phyloP scores from a whole-genome alignment of 53 echinoderm and acorn worm species.

The Temnopleurus reevesii region DNA sequence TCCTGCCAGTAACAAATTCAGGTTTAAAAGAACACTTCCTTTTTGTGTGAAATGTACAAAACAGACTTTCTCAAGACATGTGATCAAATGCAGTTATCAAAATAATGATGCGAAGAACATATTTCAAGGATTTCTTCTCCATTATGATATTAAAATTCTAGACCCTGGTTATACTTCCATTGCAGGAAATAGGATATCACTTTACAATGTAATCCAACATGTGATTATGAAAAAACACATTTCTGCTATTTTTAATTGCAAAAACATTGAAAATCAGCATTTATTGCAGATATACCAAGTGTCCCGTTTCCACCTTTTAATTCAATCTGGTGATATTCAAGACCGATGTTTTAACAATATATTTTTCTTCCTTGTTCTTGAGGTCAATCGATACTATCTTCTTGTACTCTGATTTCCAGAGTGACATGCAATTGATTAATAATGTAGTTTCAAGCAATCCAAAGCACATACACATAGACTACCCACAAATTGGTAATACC shows the following conservation, averaged over 20 bases:
- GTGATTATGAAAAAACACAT: neutral
- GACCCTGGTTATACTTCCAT: neutral
- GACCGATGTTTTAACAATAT: neutral
- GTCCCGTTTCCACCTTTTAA: neutral
- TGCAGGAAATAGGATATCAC: slow-evolving; percentile 22
- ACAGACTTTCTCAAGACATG: neutral
- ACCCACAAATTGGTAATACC: neutral
- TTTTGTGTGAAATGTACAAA: neutral
- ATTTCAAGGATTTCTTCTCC: slow-evolving; percentile 9
- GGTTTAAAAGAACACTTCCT: slow-evolving; percentile 30
- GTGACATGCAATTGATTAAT: neutral
- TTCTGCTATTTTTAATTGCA: slow-evolving; percentile 3
- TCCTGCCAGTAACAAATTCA: slow-evolving; percentile 2
- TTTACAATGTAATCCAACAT: neutral
- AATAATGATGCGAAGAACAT: slow-evolving; percentile 22
- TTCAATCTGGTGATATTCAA: neutral
- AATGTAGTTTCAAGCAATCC: neutral
- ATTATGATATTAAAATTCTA: neutral
- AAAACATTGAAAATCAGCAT: neutral
- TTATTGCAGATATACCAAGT: neutral
- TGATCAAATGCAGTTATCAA: neutral
- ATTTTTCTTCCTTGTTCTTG: slow-evolving; percentile 36
- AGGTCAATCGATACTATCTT: too few species aligned
- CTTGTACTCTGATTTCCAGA: neutral
- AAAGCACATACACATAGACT: neutral